Percentiles rank a stretch among this genome's conserved stretches.
Conservation (phyloP, 2,113 vertebrate species). For the Sorex araneus region DNA sequence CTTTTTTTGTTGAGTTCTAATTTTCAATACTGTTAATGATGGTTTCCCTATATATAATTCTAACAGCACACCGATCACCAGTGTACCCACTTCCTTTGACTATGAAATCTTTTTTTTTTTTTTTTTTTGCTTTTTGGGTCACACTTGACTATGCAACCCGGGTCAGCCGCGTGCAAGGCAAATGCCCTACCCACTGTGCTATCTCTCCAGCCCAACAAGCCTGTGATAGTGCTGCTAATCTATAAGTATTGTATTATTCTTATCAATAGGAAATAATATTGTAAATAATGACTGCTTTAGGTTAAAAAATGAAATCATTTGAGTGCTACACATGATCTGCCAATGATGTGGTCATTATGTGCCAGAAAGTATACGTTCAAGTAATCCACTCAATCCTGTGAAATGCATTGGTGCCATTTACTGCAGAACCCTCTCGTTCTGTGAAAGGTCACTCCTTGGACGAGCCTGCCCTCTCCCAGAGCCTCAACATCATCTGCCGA, state of each 20-base stretch:
- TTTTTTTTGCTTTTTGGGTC: too few species aligned
- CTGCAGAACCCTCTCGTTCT: not conserved
- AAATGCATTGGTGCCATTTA: not conserved
- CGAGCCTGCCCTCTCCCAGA: not conserved
- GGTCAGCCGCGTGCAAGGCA: too few species aligned
- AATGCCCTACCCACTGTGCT: too few species aligned
- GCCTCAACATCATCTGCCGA: not conserved
- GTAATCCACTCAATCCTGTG: not conserved
- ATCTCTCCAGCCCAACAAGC: too few species aligned
- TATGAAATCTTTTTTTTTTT: not conserved
- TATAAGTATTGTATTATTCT: not conserved
- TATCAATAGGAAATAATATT: not conserved
- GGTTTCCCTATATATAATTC: too few species aligned
- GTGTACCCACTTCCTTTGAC: too few species aligned
- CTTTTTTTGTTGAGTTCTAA: too few species aligned
- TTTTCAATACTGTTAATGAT: too few species aligned
- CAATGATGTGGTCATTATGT: not conserved
- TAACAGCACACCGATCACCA: too few species aligned
- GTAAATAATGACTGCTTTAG: constrained; percentile 1
- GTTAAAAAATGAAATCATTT: not conserved
- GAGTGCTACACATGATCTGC: not conserved
- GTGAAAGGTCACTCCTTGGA: not conserved
- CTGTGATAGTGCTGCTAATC: not conserved
- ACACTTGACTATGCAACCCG: too few species aligned
- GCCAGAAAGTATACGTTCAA: not conserved